A percentile compares a stretch with the other conserved stretches of the same genome.
Conservation (phyloP, 2,113 vertebrate species). For the Carassius auratus region DNA sequence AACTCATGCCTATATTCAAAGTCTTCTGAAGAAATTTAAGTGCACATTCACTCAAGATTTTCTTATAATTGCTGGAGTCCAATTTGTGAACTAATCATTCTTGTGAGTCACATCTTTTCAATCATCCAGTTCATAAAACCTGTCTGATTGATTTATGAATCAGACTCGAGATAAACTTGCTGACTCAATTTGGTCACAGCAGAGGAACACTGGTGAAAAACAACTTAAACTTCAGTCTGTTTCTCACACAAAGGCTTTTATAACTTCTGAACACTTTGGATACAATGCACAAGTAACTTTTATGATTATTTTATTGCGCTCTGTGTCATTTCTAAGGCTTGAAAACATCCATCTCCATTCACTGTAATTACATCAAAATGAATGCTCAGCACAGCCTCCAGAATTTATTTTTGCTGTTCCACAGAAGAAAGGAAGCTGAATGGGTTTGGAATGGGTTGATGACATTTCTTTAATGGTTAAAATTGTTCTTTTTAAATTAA, state of each 20-base stretch:
- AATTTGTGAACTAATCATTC: background rate
- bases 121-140: background rate
- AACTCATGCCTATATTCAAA: background rate
- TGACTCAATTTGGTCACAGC: background rate
- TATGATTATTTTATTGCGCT: background rate
- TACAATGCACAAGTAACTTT: background rate
- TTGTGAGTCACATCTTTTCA: background rate
- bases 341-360: background rate
- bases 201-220: background rate
- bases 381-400: background rate
- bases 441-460: background rate
- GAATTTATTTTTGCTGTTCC: background rate
- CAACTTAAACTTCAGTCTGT: background rate
- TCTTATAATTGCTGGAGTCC: background rate
- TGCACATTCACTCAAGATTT: background rate
- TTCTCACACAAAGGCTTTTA: background rate
- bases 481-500: background rate
- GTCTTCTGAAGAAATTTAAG: background rate
- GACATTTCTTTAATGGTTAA: background rate
- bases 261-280: background rate
- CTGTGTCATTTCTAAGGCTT: background rate
- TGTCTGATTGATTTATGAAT: slow-evolving; percentile 2
- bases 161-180: background rate
- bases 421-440: background rate
- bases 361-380: background rate